Conservation (phyloP, 1,140 invertebrate genomes). For the Heliconius himera region DNA sequence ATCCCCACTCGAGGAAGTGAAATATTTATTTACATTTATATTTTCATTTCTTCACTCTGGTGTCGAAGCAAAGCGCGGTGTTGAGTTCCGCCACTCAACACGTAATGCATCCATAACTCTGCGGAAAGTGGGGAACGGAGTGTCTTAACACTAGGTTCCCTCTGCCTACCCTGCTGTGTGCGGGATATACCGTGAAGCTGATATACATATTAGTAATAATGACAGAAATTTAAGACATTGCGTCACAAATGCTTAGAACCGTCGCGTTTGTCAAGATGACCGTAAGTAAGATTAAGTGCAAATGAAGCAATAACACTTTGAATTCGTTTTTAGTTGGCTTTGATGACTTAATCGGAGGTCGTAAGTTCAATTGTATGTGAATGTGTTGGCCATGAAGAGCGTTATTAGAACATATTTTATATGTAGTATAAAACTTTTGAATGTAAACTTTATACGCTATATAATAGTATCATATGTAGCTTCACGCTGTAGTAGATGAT, state of each 20-base stretch:
- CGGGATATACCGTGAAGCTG: no score
- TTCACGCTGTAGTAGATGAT: no score
- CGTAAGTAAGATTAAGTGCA: background rate
- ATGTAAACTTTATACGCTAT: background rate
- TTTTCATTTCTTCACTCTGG: no score
- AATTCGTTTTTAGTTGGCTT: background rate
- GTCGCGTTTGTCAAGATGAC: background rate
- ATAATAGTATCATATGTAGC: background rate
- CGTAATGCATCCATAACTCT: no score
- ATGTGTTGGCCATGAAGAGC: background rate
- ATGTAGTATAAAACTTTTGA: background rate
- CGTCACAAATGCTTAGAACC: background rate
- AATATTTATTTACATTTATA: no score
- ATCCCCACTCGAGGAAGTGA: no score
- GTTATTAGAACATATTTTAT: background rate
- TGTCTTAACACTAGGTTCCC: no score
- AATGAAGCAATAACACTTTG: background rate
- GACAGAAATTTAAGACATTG: background rate
- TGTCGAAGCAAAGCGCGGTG: no score
- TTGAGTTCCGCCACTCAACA: no score
- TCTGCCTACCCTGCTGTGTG: no score
- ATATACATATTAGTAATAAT: background rate
- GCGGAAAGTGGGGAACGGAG: no score
- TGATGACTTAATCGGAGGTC: background rate
- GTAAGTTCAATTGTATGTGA: background rate